These are phyloP conservation scores for Galerucella nymphaeae DNA, from an alignment of 2,888 invertebrate genomes.

Conservation along the genomic window DNA sequence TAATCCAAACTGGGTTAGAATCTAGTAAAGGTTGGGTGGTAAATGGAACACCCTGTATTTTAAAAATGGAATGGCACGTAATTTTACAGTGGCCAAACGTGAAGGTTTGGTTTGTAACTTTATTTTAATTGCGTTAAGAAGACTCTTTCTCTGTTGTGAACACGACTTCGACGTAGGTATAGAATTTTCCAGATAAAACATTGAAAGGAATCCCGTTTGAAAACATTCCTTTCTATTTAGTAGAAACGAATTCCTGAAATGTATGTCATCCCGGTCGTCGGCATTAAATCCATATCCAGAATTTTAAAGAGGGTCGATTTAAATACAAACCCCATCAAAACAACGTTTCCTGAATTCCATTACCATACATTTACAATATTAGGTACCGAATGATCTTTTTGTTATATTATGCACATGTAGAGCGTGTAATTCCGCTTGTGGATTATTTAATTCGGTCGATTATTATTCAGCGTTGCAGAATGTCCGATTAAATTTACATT, in stretches of 20 bases:
- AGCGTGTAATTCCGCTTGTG: conserved; percentile 37
- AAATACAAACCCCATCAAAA: conserved; percentile 28
- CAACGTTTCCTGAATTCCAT: conserved; percentile 13
- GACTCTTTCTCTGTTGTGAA: too few species aligned
- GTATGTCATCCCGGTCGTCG: background rate
- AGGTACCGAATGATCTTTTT: conserved; percentile 32
- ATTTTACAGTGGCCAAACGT: too few species aligned
- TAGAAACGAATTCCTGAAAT: background rate
- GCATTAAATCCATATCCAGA: background rate
- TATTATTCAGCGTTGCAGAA: conserved; percentile 38
- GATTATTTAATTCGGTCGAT: conserved; percentile 39
- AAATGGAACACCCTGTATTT: too few species aligned
- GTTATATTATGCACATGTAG: conserved; percentile 36
- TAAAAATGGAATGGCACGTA: too few species aligned
- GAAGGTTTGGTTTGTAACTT: too few species aligned
- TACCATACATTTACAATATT: conserved; percentile 34
- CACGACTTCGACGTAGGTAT: background rate
- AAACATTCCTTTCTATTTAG: background rate
- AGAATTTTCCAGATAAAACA: background rate
- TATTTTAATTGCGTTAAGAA: too few species aligned
- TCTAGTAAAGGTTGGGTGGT: too few species aligned
- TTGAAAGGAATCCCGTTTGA: background rate
- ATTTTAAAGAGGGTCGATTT: conserved; percentile 4
- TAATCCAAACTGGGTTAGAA: too few species aligned
- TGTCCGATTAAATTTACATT: conserved; percentile 17